Percentiles rank a stretch among this genome's conserved stretches.
These are phyloP conservation scores for Marasmarcha lunaedactyla DNA, from an alignment of 2,888 invertebrate species.

Conservation along the genomic window DNA sequence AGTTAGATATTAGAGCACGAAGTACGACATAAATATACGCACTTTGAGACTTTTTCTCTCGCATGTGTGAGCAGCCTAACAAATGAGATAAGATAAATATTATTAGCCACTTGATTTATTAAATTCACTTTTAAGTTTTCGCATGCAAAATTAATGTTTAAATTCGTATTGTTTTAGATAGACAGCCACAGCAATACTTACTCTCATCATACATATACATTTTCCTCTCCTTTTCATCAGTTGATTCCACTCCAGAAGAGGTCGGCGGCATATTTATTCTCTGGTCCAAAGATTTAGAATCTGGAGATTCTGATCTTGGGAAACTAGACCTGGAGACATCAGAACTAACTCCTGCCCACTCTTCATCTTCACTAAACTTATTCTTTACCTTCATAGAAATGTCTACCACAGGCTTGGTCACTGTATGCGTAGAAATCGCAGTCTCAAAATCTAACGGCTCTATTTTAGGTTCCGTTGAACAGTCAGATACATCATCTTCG, in stretches of 20 bases:
- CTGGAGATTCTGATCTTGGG: slow-evolving; percentile 49
- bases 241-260: slow-evolving; percentile 29
- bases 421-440: slow-evolving; percentile 51
- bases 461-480: too few species aligned
- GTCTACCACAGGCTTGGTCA: slow-evolving; percentile 33
- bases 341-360: slow-evolving; percentile 39
- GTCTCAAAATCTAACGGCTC: slow-evolving; percentile 42
- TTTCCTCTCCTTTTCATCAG: slow-evolving; percentile 36
- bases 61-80: too few species aligned
- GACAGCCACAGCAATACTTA: too few species aligned
- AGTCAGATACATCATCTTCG: slow-evolving; percentile 15
- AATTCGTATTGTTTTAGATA: too few species aligned
- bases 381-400: slow-evolving; percentile 11
- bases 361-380: slow-evolving; percentile 45
- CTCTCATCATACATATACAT: slow-evolving; percentile 47
- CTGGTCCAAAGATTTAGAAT: slow-evolving; percentile 27
- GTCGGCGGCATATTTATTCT: slow-evolving; percentile 14
- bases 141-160: too few species aligned
- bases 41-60: too few species aligned
- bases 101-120: too few species aligned
- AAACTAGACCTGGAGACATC: slow-evolving; percentile 51
- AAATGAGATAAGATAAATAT: too few species aligned
- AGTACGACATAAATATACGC: too few species aligned
- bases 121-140: too few species aligned
- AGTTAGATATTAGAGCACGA: too few species aligned